Evolutionary conservation across 1,140 invertebrate species (phyloP).

Genomic region (Heliconius nattereri): DNA sequence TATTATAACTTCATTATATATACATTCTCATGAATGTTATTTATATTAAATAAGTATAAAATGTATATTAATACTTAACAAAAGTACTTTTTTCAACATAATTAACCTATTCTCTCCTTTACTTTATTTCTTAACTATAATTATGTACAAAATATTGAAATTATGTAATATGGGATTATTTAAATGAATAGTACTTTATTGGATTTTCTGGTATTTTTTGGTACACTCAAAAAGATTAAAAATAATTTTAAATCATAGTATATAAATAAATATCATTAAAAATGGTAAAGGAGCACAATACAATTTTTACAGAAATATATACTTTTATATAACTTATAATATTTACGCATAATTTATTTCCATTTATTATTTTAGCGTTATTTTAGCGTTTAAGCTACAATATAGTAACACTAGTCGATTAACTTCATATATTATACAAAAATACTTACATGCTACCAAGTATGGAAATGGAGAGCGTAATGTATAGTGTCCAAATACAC

Average conservation of each 20-base stretch:
- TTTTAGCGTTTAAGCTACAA: not conserved
- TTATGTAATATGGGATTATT: not conserved
- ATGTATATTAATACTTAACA: not conserved
- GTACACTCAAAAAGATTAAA: not conserved
- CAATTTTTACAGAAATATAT: not conserved
- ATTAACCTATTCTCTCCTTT: not conserved
- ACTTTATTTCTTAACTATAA: not conserved
- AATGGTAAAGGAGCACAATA: not conserved
- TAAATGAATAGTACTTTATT: not conserved
- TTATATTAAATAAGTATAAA: not conserved
- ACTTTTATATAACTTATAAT: slow-evolving; percentile 8
- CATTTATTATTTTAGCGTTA: not conserved
- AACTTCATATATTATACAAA: not conserved
- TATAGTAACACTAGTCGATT: slow-evolving; percentile 4
- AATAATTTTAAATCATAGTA: not conserved
- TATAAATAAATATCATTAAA: not conserved
- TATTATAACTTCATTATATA: not conserved
- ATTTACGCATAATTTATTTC: slow-evolving; percentile 5
- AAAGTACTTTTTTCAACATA: not conserved
- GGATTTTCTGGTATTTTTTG: not conserved
- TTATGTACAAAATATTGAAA: not conserved
- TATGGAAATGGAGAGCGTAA: not conserved
- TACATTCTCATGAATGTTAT: not conserved
- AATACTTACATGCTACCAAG: not conserved
- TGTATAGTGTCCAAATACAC: not conserved